Evolutionary conservation across 1,140 invertebrate genomes (phyloP).

Genomic region (Antheraea mylitta): DNA sequence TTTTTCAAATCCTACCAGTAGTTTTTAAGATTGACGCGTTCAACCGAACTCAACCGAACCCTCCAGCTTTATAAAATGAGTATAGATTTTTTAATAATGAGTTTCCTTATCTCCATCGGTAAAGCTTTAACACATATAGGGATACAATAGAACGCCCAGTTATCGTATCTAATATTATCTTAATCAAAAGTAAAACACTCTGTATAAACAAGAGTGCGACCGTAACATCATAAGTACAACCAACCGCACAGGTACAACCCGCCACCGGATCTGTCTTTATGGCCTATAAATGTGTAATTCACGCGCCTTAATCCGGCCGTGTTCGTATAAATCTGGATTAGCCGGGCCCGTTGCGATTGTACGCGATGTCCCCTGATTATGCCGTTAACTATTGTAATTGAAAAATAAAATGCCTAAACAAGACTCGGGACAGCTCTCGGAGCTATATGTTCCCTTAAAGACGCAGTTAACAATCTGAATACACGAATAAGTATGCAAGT

Average conservation of each 20-base stretch:
- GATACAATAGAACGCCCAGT: neutral
- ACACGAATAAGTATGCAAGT: neutral
- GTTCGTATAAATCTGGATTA: conserved; percentile 76
- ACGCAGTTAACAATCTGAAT: neutral
- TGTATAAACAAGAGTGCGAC: conserved; percentile 36
- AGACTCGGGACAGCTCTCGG: conserved; percentile 5
- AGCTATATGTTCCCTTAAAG: neutral
- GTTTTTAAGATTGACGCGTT: too few relatives aligned
- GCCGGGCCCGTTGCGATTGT: conserved; percentile 63
- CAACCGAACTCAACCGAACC: too few relatives aligned
- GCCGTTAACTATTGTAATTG: conserved; percentile 76
- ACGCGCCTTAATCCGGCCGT: conserved; percentile 74
- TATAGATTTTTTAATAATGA: too few relatives aligned
- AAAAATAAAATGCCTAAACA: conserved; percentile 64
- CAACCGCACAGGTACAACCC: conserved; percentile 54
- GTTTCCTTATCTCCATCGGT: too few relatives aligned
- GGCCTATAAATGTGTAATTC: conserved; percentile 77
- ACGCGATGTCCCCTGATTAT: conserved; percentile 65
- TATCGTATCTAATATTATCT: neutral
- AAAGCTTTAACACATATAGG: neutral
- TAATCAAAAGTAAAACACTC: conserved; percentile 19
- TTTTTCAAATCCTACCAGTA: too few relatives aligned
- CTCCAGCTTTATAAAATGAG: too few relatives aligned
- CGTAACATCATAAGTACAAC: conserved; percentile 69
- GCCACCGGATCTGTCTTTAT: conserved; percentile 77